Conservation (phyloP, 2,888 invertebrate genomes). For the Pecten maximus region DNA sequence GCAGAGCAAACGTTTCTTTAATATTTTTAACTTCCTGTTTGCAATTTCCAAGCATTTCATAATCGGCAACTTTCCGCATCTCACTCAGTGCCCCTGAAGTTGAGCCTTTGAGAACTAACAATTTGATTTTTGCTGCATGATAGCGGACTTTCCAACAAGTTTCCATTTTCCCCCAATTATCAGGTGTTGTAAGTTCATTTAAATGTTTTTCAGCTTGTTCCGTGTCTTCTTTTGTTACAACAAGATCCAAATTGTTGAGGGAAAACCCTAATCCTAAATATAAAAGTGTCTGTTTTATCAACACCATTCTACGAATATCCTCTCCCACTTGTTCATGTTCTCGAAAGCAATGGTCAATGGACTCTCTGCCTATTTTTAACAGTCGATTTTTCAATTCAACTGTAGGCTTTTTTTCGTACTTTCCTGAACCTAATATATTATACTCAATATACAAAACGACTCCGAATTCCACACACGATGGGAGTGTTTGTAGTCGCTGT, state of each 20-base stretch:
- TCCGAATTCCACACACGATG: constrained; percentile 57
- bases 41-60: background rate
- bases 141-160: background rate
- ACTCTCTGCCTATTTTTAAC: constrained; percentile 52
- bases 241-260: constrained; percentile 49
- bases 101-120: background rate
- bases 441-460: constrained; percentile 62
- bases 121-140: background rate
- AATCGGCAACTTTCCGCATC: background rate
- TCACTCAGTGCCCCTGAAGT: background rate
- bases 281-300: constrained; percentile 60
- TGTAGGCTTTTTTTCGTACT: constrained; percentile 52
- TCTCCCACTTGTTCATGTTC: constrained; percentile 56
- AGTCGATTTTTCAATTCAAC: constrained; percentile 49
- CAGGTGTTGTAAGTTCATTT: constrained; percentile 48
- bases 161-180: constrained; percentile 54
- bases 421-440: constrained; percentile 55
- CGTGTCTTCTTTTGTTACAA: constrained; percentile 48
- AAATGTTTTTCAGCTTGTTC: constrained; percentile 51
- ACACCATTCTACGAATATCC: constrained; percentile 62
- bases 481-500: constrained; percentile 41
- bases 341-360: constrained; percentile 57
- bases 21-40: background rate
- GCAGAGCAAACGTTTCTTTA: background rate
- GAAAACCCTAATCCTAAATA: constrained; percentile 58